Evolutionary conservation across 2,888 invertebrate species (phyloP).

Genomic region (Temnothorax unifasciatus): DNA sequence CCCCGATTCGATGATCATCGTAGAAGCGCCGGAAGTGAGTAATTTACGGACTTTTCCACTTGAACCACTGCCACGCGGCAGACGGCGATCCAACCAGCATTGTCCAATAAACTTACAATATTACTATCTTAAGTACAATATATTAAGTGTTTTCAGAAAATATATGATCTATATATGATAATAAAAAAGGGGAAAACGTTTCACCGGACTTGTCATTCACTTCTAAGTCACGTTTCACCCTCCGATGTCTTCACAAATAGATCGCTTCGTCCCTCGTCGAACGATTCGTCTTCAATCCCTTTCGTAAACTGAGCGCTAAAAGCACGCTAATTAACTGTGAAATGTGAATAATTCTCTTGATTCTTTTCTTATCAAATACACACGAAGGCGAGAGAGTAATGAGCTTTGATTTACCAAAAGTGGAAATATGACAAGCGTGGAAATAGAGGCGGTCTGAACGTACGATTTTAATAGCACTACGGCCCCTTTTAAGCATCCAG

Average conservation of each 20-base stretch:
- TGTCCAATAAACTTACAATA: constrained; percentile 82
- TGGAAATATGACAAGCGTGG: constrained; percentile 71
- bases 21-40: constrained; percentile 48
- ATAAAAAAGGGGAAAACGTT: constrained; percentile 82
- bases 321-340: constrained; percentile 56
- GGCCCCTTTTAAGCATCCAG: constrained; percentile 76
- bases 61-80: constrained; percentile 68
- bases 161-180: constrained; percentile 84
- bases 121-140: constrained; percentile 83
- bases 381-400: background rate
- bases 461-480: constrained; percentile 77
- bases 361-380: background rate
- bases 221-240: constrained; percentile 35
- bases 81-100: constrained; percentile 74
- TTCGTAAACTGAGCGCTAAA: constrained; percentile 51
- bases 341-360: constrained; percentile 25
- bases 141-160: constrained; percentile 84
- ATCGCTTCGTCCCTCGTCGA: constrained; percentile 36
- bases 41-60: constrained; percentile 53
- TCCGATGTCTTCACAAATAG: constrained; percentile 23
- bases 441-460: constrained; percentile 74
- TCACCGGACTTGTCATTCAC: constrained; percentile 69
- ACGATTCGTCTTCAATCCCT: constrained; percentile 17
- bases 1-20: constrained; percentile 58
- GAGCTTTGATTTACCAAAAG: constrained; percentile 71